A percentile compares a stretch with the other conserved stretches of the same genome.
Conservation (phyloP, 1,140 invertebrate genomes). For the Drosophila tsacasi region DNA sequence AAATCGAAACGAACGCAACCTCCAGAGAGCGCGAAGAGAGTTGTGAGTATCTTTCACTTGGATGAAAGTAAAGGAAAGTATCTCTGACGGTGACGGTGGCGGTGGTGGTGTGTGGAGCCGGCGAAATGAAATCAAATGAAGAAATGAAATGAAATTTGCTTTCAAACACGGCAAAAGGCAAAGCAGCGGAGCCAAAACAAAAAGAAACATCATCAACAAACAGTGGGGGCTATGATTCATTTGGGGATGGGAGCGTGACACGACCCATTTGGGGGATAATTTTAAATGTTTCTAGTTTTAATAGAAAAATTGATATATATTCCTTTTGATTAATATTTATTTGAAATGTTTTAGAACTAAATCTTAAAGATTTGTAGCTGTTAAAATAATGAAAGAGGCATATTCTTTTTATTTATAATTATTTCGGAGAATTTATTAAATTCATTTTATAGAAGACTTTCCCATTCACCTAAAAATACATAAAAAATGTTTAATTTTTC, state of each 20-base stretch:
- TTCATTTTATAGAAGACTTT: too few relatives aligned
- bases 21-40: constrained; percentile 20
- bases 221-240: constrained; percentile 24
- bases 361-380: too few relatives aligned
- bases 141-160: constrained; percentile 83
- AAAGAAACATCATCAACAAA: constrained; percentile 23
- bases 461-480: too few relatives aligned
- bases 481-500: too few relatives aligned
- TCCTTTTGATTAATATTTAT: background rate
- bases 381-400: too few relatives aligned
- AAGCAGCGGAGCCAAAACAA: constrained; percentile 54
- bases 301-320: background rate
- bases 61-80: constrained; percentile 84
- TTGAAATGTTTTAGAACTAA: background rate
- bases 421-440: too few relatives aligned
- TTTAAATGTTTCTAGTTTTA: background rate
- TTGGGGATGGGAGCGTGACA: constrained; percentile 6
- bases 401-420: too few relatives aligned
- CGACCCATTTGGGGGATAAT: background rate
- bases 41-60: constrained; percentile 77
- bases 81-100: constrained; percentile 27
- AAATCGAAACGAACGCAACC: constrained; percentile 59
- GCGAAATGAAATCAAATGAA: constrained; percentile 80
- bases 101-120: constrained; percentile 15
- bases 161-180: constrained; percentile 59